These are phyloP conservation scores for Cacoxenus indagator DNA, from an alignment of 2,888 invertebrate species.

Conservation along the genomic window DNA sequence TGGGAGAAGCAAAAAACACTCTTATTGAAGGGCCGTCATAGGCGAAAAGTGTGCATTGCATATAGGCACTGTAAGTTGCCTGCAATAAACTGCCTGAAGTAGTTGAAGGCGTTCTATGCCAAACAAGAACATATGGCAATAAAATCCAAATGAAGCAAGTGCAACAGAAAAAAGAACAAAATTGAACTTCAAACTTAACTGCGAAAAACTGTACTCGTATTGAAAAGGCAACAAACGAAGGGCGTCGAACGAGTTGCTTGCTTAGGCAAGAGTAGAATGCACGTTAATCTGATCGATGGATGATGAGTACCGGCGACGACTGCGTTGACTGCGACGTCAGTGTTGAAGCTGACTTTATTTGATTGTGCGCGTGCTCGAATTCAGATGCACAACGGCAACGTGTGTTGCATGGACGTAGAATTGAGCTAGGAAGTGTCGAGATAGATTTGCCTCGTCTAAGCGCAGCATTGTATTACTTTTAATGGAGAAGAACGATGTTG, in stretches of 20 bases:
- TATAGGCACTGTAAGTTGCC: too few species aligned
- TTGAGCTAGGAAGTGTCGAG: too few species aligned
- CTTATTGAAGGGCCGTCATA: too few species aligned
- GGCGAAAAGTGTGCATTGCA: too few species aligned
- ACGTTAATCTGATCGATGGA: conserved; percentile 24
- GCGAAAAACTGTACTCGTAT: conserved; percentile 36
- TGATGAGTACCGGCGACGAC: neutral
- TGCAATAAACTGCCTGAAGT: neutral
- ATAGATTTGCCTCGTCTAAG: conserved; percentile 23
- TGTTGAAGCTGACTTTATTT: conserved; percentile 7
- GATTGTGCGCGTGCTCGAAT: conserved; percentile 15
- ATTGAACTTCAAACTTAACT: conserved; percentile 15
- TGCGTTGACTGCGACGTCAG: neutral
- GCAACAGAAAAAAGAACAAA: neutral
- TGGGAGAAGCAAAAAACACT: too few species aligned
- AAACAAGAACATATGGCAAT: conserved; percentile 16
- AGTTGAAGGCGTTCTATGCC: neutral
- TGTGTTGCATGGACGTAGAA: too few species aligned
- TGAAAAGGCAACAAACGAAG: too few species aligned
- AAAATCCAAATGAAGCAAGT: neutral
- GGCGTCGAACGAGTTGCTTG: neutral
- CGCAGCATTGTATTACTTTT: conserved; percentile 39
- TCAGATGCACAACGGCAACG: conserved; percentile 15
- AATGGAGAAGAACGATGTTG: too few species aligned
- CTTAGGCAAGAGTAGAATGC: conserved; percentile 14